Conservation (phyloP, 2,888 invertebrate species). For the Lamellibrachia columna region DNA sequence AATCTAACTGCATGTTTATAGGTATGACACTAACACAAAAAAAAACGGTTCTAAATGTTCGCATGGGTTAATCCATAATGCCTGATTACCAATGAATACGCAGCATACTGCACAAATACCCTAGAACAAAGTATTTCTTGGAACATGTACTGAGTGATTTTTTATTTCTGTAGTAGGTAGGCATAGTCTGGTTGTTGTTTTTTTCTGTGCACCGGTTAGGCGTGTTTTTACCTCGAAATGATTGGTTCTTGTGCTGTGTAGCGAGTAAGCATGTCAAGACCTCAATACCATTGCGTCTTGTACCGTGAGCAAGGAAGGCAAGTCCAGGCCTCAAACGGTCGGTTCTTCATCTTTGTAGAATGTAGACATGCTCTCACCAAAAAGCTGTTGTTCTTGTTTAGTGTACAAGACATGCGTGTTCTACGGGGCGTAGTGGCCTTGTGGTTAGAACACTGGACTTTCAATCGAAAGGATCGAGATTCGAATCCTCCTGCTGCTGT, state of each 20-base stretch:
- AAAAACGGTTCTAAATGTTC: neutral
- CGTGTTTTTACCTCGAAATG: neutral
- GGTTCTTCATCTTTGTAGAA: no score
- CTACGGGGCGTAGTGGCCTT: no score
- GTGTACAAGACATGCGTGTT: no score
- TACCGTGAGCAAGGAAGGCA: no score
- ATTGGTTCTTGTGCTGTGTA: neutral
- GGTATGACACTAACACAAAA: neutral
- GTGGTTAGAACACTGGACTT: no score
- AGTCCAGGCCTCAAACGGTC: no score
- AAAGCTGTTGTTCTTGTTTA: no score
- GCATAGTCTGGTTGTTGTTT: neutral
- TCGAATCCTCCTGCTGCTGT: no score
- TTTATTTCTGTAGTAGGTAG: neutral
- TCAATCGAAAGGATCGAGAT: no score
- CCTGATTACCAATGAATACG: neutral
- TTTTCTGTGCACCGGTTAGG: neutral
- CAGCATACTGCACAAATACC: neutral
- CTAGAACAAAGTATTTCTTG: neutral
- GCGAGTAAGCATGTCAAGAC: no score
- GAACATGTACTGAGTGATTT: neutral
- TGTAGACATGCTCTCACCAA: no score
- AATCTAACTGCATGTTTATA: neutral
- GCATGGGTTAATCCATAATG: neutral
- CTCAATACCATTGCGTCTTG: no score